Percentiles rank a stretch among this genome's conserved stretches.
phyloP scores from a whole-genome alignment of 2,888 invertebrate species.

The Meandrusa payeni region DNA sequence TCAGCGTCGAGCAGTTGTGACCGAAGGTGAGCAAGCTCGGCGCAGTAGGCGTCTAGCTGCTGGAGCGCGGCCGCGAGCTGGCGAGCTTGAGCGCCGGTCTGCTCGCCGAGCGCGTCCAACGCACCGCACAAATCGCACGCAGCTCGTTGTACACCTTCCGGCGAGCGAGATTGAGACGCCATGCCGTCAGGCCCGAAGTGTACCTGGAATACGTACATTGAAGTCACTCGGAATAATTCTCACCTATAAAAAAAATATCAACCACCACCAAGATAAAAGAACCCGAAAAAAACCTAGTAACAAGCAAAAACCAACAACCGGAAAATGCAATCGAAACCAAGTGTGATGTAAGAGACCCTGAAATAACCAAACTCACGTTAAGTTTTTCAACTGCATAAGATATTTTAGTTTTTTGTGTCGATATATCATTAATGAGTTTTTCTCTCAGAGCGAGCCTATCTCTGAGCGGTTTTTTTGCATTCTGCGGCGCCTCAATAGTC shows the following conservation, averaged over 20 bases:
- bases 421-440: constrained; percentile 92
- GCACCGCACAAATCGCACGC: constrained; percentile 85
- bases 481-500: constrained; percentile 88
- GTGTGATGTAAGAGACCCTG: background rate
- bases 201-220: constrained; percentile 76
- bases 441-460: constrained; percentile 93
- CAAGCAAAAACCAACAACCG: constrained; percentile 6
- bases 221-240: constrained; percentile 4
- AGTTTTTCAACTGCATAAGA: constrained; percentile 94
- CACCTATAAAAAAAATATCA: background rate
- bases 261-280: constrained; percentile 7
- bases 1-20: constrained; percentile 93
- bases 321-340: background rate
- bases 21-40: constrained; percentile 91
- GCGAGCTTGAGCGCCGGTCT: constrained; percentile 82
- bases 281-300: background rate
- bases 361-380: constrained; percentile 82
- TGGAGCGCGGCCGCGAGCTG: constrained; percentile 88
- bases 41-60: constrained; percentile 93
- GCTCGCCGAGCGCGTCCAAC: constrained; percentile 83
- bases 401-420: constrained; percentile 94
- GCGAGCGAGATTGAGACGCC: constrained; percentile 88
- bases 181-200: constrained; percentile 94
- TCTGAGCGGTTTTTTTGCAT: constrained; percentile 91
- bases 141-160: constrained; percentile 84